Percentiles rank a stretch among this genome's conserved stretches.
phyloP scores from a whole-genome alignment of 2,113 vertebrate genomes.

The Myrmecobius fasciatus region DNA sequence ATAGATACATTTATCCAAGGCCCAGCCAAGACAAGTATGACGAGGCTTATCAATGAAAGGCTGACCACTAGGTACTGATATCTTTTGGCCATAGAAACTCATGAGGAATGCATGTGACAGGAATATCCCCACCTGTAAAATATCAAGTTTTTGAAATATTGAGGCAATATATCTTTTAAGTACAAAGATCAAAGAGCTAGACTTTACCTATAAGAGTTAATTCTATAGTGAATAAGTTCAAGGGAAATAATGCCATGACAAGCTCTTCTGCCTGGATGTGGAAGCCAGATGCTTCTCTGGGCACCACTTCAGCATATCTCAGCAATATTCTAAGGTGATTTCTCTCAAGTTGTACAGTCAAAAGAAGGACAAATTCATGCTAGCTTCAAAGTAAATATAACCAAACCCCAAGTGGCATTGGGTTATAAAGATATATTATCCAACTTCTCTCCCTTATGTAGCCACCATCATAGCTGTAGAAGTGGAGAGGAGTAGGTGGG shows the following conservation, averaged over 20 bases:
- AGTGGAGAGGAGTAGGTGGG: background rate
- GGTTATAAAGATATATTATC: background rate
- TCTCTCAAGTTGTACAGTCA: background rate
- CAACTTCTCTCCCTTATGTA: background rate
- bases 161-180: background rate
- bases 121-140: background rate
- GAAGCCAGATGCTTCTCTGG: background rate
- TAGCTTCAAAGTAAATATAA: background rate
- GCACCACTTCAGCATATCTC: background rate
- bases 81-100: background rate
- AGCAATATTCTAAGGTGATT: slow-evolving; percentile 18
- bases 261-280: background rate
- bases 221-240: background rate
- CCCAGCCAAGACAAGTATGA: background rate
- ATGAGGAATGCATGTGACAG: background rate
- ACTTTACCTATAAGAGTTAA: slow-evolving; percentile 6
- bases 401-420: background rate
- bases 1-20: background rate
- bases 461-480: background rate
- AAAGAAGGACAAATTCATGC: background rate
- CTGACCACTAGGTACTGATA: background rate
- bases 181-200: slow-evolving; percentile 13
- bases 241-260: background rate
- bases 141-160: background rate
- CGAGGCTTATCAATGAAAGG: background rate